Evolutionary conservation across 2,113 vertebrate species (phyloP), one percentile per base, ranked within the genome.

Genomic region (Chroicocephalus ridibundus): DNA sequence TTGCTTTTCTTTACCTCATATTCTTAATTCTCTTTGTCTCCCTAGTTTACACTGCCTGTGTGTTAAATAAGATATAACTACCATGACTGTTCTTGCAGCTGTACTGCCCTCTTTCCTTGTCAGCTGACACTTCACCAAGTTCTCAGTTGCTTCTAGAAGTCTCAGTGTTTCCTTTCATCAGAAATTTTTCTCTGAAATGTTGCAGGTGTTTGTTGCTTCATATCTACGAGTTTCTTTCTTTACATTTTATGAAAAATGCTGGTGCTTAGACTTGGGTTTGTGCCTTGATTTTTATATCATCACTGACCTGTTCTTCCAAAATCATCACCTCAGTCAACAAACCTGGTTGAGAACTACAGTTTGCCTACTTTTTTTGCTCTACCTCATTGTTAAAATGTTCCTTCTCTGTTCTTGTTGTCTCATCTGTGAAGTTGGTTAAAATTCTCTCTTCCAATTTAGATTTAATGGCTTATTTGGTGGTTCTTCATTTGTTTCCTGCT

Each of bases 201-300:
- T 80, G 34, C n/a, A 77, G 71, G 20, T 90, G 54, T 89, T 84
- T 72, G 27, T 84, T 82, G 24, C 29, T 90, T 87, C 55, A 52
- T 27, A 58, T 78, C 57, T 74, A 60, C 3, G 5, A n/a, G 46
- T 52, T 96, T 74, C 6, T 75, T 61, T 64, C 93, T 83, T 86
- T 66, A 55, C 2, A 1, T 82, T 88, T 86, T 69, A 51, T 58
- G 46, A 78, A 57, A 91, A 90, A 29, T 75, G 36, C 65, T 87
- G 81, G 92, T 97, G 95, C 85, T 94, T 70, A 77, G 74, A 86
- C 62, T 86, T 96, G 66, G 11, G 0, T 93, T 95, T 76, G 95
- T 97, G 96, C 94, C 94, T 97, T 95, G 93, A 65, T 94, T 93
- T 94, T 91, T 87, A 13, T 78, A 52, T 88, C 54, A 17, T 88